Evolutionary conservation across 2,888 invertebrate species (phyloP).

Genomic region (Rhogogaster chlorosoma): DNA sequence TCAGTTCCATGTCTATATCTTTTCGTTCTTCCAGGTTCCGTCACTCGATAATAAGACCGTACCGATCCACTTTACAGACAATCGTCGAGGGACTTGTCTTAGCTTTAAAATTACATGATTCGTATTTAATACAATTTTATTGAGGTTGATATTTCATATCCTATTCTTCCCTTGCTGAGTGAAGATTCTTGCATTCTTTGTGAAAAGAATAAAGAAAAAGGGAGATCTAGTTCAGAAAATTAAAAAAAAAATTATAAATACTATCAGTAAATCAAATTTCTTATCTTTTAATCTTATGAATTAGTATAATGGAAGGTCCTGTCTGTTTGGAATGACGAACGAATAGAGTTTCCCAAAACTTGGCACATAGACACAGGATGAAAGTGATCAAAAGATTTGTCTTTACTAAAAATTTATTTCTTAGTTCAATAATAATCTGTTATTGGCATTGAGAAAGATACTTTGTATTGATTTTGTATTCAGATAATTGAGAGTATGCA

Average conservation of each 20-base stretch:
- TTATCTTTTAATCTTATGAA: neutral
- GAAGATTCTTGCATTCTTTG: neutral
- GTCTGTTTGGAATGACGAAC: neutral
- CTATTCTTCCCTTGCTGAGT: neutral
- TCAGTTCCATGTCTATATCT: neutral
- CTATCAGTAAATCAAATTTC: neutral
- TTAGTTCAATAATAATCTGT: neutral
- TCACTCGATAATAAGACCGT: neutral
- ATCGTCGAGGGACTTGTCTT: neutral
- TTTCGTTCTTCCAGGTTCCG: neutral
- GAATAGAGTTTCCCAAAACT: conserved; percentile 9
- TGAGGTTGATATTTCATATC: neutral
- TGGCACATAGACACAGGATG: neutral
- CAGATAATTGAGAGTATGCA: neutral
- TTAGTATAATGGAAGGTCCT: neutral
- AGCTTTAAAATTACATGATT: neutral
- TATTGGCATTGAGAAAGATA: neutral
- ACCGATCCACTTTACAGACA: neutral
- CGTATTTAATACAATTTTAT: neutral
- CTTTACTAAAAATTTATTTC: neutral
- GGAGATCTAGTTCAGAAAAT: neutral
- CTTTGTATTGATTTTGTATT: neutral
- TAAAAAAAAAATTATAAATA: neutral
- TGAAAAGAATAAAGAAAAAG: neutral
- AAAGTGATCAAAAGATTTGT: neutral